phyloP scores from a whole-genome alignment of 1,140 invertebrate species.

The Drosophila bifasciata region DNA sequence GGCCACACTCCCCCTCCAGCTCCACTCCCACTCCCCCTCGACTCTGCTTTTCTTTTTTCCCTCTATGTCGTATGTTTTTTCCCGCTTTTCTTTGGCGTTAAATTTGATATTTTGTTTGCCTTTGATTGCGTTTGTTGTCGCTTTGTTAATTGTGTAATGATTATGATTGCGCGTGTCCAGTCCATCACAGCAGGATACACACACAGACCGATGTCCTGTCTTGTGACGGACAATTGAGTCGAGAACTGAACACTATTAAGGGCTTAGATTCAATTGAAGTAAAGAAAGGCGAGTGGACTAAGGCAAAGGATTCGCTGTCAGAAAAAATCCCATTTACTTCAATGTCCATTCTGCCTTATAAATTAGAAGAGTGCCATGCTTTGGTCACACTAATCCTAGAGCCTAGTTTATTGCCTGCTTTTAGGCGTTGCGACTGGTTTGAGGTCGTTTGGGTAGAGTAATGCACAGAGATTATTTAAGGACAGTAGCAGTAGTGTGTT shows the following conservation, averaged over 20 bases:
- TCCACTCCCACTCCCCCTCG: constrained; percentile 1
- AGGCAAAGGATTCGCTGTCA: too few species aligned
- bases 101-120: constrained; percentile 53
- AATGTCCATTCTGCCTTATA: too few species aligned
- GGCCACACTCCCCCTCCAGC: too few species aligned
- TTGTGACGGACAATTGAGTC: constrained; percentile 16
- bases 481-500: too few species aligned
- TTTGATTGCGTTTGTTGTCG: constrained; percentile 43
- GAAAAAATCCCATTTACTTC: too few species aligned
- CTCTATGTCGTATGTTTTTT: not conserved
- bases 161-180: constrained; percentile 58
- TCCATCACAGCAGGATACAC: constrained; percentile 23
- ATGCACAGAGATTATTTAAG: too few species aligned
- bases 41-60: not conserved
- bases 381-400: constrained; percentile 12
- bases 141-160: constrained; percentile 58
- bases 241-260: constrained; percentile 8
- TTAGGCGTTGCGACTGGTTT: constrained; percentile 30
- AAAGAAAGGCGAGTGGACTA: not conserved
- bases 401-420: constrained; percentile 55
- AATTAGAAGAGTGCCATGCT: too few species aligned
- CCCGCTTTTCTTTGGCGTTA: constrained; percentile 25
- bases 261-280: too few species aligned
- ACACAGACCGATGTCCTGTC: not conserved
- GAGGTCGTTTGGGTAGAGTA: constrained; percentile 10